A percentile compares a stretch with the other conserved stretches of the same genome.
Conservation (phyloP, 2,888 invertebrate genomes). For the Dysmachus trigonus region DNA sequence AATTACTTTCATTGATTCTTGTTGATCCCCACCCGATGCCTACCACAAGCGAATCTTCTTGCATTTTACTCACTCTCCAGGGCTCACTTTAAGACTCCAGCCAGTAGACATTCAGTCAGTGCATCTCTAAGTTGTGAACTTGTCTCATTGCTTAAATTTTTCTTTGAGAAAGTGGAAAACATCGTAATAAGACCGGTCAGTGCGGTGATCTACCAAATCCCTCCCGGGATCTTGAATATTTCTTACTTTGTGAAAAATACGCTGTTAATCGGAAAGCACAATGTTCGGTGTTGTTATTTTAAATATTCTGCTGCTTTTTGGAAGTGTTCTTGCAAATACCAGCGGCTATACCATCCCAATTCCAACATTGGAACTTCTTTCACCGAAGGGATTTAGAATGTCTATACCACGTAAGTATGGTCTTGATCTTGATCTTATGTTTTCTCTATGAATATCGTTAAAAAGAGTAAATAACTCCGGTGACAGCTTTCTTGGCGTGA, state of each 20-base stretch:
- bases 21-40: neutral
- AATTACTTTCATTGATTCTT: neutral
- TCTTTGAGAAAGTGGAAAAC: neutral
- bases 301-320: neutral
- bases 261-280: neutral
- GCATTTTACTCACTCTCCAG: neutral
- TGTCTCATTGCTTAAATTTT: neutral
- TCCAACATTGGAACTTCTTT: slow-evolving; percentile 47
- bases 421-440: neutral
- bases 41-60: neutral
- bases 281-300: neutral
- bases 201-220: neutral
- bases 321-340: neutral
- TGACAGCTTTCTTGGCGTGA: neutral
- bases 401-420: slow-evolving; percentile 50
- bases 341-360: slow-evolving; percentile 49
- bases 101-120: neutral
- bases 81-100: neutral
- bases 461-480: neutral
- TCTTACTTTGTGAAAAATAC: neutral
- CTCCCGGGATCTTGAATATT: neutral
- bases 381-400: slow-evolving; percentile 51
- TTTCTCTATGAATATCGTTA: neutral
- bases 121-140: neutral
- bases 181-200: neutral